Evolutionary conservation across 2,113 vertebrate species (phyloP).

Genomic region (Catharus fuscescens): DNA sequence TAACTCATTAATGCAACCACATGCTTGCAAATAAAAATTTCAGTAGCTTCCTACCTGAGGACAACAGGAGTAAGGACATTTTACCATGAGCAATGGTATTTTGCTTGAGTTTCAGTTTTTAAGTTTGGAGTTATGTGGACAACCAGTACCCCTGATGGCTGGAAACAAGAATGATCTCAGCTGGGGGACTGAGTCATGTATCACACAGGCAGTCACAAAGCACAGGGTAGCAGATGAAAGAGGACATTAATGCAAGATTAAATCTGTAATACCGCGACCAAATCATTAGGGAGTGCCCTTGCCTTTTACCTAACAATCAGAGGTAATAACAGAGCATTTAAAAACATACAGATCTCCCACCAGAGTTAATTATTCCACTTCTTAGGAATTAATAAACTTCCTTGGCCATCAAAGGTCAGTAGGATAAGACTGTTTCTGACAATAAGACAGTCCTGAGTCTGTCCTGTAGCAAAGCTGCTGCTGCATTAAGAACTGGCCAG

Average conservation of each 20-base stretch:
- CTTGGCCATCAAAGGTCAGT: background rate
- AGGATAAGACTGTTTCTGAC: background rate
- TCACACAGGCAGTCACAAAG: background rate
- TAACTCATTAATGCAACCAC: background rate
- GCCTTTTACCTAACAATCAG: background rate
- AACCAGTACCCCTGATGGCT: background rate
- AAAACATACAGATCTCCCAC: background rate
- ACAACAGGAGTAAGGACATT: background rate
- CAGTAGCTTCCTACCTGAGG: background rate
- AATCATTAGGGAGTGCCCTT: background rate
- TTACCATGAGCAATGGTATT: background rate
- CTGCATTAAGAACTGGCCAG: background rate
- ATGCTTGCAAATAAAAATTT: background rate
- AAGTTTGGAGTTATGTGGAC: background rate
- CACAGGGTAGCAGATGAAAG: background rate
- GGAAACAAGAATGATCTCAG: background rate
- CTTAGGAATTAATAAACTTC: background rate
- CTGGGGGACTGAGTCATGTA: background rate
- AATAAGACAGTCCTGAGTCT: background rate
- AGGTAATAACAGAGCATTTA: conserved; percentile 1
- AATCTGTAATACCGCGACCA: background rate
- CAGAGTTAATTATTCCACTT: background rate
- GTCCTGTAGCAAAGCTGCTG: background rate
- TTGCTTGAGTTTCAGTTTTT: background rate
- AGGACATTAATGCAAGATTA: background rate